phyloP scores from a whole-genome alignment of 2,797 vertebrate species.

The Lateolabrax maculatus region DNA sequence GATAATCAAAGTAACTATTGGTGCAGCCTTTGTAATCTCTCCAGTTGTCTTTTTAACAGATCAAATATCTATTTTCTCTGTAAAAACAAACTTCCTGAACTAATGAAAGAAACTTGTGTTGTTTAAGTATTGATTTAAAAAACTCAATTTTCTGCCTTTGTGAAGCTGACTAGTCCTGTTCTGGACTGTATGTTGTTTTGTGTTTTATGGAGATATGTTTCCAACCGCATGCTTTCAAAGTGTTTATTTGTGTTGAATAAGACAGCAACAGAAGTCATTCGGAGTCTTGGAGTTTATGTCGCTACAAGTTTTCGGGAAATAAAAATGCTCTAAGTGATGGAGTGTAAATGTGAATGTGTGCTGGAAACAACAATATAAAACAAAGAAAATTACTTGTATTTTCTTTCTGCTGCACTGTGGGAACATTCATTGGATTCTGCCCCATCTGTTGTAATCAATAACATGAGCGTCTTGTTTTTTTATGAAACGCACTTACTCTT shows the following conservation, averaged over 20 bases:
- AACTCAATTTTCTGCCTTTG: constrained; percentile 30
- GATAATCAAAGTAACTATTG: not conserved
- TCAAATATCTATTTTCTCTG: not conserved
- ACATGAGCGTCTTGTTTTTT: constrained; percentile 99
- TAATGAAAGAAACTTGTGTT: constrained; percentile 28
- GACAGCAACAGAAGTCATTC: constrained; percentile 79
- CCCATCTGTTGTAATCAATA: constrained; percentile 99
- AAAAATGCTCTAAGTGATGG: constrained; percentile 94
- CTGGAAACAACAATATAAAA: constrained; percentile 91
- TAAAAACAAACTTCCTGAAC: not conserved
- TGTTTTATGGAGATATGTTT: constrained; percentile 74
- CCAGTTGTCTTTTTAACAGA: not conserved
- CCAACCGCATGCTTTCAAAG: constrained; percentile 62
- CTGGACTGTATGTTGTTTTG: constrained; percentile 21
- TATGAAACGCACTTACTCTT: constrained; percentile 99
- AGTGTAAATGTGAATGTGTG: constrained; percentile 90
- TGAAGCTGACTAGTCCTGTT: constrained; percentile 8
- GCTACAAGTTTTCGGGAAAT: constrained; percentile 91
- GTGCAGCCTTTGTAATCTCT: not conserved
- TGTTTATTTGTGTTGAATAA: constrained; percentile 76
- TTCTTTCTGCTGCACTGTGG: constrained; percentile 95
- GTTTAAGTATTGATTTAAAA: constrained; percentile 27
- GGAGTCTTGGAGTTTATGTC: constrained; percentile 89
- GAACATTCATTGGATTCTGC: constrained; percentile 98
- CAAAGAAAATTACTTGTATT: constrained; percentile 98